Base-by-base conservation (phyloP, 2,888 invertebrate genomes). In the Rhimphoctona megacephalus region DNA sequence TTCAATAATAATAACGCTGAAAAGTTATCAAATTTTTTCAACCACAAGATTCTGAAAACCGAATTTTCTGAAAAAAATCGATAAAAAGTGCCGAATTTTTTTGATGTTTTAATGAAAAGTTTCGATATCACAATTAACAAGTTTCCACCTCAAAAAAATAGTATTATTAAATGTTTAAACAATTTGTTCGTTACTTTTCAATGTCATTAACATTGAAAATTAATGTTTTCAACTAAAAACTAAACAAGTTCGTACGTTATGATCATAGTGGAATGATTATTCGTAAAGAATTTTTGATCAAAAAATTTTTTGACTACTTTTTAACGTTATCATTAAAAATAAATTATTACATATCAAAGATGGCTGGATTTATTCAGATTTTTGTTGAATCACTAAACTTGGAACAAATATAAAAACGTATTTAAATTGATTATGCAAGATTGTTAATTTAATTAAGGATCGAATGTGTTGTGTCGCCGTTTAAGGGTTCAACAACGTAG, bases 391-490 rank as follows among this genome's bases (percentile, higher is more conserved):
- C 30, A 17, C 30, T 9, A 8, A 30, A 19, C 1, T 4, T 19
- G 30, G 30, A 25, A 66, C 36, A 3, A 7, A n/a, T 54, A 25
- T 14, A 30, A 43, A 36, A 52, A 52, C n/a, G n/a, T n/a, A n/a
- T 22, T 14, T 0, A 25, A 2, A 72, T 39, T 19, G 11, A 78
- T 46, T 52, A 52, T 30, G 66, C 54, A 81, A 70, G 66, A 66
- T 72, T 52, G 77, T 77, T 66, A 19, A 67, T 66, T 6, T n/a
- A 22, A 70, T 70, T 70, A 8, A 43, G 25, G 5, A 14, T 81
- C 64, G 39, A 61, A 52, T 77, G 33, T 81, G 64, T 72, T 78
- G 80, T 85, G 36, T 57, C 72, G 81, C 78, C 81, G 46, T 57
- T 67, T 54, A 39, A 25, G 43, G 69, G 66, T 73, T 49, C 52